These are phyloP conservation scores for Notiomystis cincta DNA, from an alignment of 2,113 vertebrate genomes.

Conservation along the genomic window DNA sequence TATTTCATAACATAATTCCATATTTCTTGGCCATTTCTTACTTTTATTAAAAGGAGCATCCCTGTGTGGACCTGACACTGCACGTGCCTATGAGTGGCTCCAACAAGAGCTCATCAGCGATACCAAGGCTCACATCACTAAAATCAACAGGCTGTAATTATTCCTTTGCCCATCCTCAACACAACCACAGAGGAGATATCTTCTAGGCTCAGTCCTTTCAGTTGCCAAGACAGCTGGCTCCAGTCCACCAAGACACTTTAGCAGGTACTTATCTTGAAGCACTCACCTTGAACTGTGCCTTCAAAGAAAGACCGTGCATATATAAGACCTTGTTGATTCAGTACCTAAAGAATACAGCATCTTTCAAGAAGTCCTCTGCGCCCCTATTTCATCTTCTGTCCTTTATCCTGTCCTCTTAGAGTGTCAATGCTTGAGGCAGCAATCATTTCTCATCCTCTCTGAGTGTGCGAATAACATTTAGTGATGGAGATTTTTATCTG, in stretches of 20 bases:
- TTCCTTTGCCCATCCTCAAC: background rate
- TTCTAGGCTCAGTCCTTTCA: background rate
- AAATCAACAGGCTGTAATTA: background rate
- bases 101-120: background rate
- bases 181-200: background rate
- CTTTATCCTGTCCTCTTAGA: background rate
- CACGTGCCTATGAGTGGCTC: background rate
- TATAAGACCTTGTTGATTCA: conserved; percentile 7
- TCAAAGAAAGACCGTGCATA: background rate
- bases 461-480: background rate
- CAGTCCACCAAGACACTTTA: background rate
- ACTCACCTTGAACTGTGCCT: background rate
- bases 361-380: background rate
- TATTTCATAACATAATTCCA: background rate
- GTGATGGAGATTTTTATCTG: conserved; percentile 4
- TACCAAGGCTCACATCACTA: background rate
- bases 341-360: background rate
- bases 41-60: accelerated
- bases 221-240: background rate
- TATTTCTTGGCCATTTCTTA: background rate
- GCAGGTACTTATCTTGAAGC: background rate
- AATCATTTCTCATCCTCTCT: background rate
- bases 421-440: background rate
- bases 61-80: background rate
- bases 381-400: conserved; percentile 10